Percentiles rank a stretch among this genome's conserved stretches.
phyloP scores from a whole-genome alignment of 2,888 invertebrate species.

The Adela reaumurella region DNA sequence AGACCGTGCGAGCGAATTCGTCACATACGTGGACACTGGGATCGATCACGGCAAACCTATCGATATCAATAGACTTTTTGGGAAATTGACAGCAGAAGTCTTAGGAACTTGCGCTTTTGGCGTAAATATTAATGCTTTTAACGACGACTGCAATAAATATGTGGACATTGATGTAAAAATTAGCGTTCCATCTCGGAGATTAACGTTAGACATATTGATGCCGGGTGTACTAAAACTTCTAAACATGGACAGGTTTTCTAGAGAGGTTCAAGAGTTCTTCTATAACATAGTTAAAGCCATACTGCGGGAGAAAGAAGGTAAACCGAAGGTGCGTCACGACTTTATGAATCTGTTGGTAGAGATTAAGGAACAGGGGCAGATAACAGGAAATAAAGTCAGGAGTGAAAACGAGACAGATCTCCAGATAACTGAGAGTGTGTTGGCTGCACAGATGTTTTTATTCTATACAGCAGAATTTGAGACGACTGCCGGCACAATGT shows the following conservation, averaged over 20 bases:
- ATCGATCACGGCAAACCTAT: background rate
- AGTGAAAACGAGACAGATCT: constrained; percentile 7
- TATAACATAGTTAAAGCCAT: constrained; percentile 1
- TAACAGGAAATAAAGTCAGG: background rate
- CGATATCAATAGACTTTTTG: constrained; percentile 5
- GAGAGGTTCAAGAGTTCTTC: constrained; percentile 3
- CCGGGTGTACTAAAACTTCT: constrained; percentile 22
- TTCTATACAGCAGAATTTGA: constrained; percentile 9
- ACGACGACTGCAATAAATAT: constrained; percentile 5
- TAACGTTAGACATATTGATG: constrained; percentile 12
- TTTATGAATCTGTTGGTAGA: constrained; percentile 23
- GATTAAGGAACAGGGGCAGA: constrained; percentile 6
- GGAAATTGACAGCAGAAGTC: constrained; percentile 7
- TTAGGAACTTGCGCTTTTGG: constrained; percentile 22
- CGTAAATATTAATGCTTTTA: constrained; percentile 6
- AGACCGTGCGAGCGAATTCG: constrained; percentile 19
- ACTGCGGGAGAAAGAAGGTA: background rate
- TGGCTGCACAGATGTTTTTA: constrained; percentile 7
- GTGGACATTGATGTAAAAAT: constrained; percentile 7
- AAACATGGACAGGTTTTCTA: constrained; percentile 1
- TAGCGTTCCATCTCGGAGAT: background rate
- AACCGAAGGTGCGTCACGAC: constrained; percentile 16
- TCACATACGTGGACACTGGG: constrained; percentile 14
- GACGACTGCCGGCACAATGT: constrained; percentile 7
- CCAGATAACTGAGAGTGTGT: constrained; percentile 23